Conservation (phyloP, 1,140 invertebrate genomes). For the Melanaphis sacchari region DNA sequence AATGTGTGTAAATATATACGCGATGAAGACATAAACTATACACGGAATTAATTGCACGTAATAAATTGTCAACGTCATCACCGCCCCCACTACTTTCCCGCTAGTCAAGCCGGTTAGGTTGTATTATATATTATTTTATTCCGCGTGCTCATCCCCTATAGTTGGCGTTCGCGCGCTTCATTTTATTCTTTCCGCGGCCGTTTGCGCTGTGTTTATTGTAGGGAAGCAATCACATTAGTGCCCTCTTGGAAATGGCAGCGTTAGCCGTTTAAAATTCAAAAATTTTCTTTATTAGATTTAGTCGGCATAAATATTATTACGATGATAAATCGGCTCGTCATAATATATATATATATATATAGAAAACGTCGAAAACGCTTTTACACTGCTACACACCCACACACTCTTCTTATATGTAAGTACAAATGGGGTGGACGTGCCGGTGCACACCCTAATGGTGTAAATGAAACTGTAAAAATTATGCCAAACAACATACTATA, state of each 20-base stretch:
- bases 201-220: conserved; percentile 8
- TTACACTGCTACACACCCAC: not conserved
- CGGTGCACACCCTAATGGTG: conserved; percentile 27
- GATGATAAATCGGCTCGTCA: conserved; percentile 54
- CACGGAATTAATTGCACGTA: conserved; percentile 54
- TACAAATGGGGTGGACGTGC: conserved; percentile 4
- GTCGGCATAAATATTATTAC: conserved; percentile 40
- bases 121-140: not conserved
- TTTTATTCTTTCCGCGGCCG: not conserved
- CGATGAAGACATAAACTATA: conserved; percentile 46
- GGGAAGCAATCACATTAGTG: conserved; percentile 54
- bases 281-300: conserved; percentile 52
- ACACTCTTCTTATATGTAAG: not conserved
- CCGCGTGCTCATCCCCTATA: not conserved
- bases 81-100: not conserved
- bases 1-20: not conserved
- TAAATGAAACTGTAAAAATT: conserved; percentile 52
- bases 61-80: conserved; percentile 48
- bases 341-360: not conserved
- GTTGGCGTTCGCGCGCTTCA: not conserved
- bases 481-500: not conserved
- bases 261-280: conserved; percentile 43
- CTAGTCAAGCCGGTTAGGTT: not conserved
- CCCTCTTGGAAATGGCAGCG: conserved; percentile 2
- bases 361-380: not conserved